Base-by-base conservation (phyloP, 2,113 vertebrate species). In the Podarcis muralis region DNA sequence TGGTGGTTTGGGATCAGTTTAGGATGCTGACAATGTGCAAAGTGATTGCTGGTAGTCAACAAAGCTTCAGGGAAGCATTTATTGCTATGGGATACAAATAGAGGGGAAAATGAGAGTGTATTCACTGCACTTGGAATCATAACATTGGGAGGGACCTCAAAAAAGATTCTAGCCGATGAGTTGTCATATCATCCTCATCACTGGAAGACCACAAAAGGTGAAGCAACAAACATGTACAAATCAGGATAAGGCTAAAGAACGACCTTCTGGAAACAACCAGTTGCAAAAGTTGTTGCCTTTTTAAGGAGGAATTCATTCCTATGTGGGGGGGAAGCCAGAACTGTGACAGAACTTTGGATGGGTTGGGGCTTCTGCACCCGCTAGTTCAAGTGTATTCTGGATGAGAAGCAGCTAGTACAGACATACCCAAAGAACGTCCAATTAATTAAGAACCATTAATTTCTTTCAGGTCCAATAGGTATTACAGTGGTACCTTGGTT, bases 361-460 rank as follows among this genome's bases (percentile, higher is more conserved):
- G 22, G 68, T 68, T 84, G 18, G 48, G 9, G 20, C 40, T 13
- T 84, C 40, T 72, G 20, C 40, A 82, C 32, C 32, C 13, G 13
- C 23, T 40, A 66, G 5, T 15, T 72, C n/a, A 72, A 32, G 35
- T 82, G 40, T 82, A 62, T 66, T 53, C 68, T 71, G 37, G 25
- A 37, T 72, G 83, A 84, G 74, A 84, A 74, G 16, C 43, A 74
- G 43, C 9, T 74, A n/a, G 83, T 74, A 7, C 37, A 57, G 30
- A 57, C n/a, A 74, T 59, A 74, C 53, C 15, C 48, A 75, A 74
- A 57, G 69, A 40, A 16, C 62, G 18, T 76, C 72, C 53, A 62
- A 76, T 37, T 59, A 76, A 62, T 62, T 59, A 37, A 37, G 25
- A 89, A 87, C 32, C 16, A 27, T 30, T 92, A 88, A 81, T 79